Evolutionary conservation across 1,140 invertebrate genomes (phyloP).

Genomic region (Drosophila tristis): DNA sequence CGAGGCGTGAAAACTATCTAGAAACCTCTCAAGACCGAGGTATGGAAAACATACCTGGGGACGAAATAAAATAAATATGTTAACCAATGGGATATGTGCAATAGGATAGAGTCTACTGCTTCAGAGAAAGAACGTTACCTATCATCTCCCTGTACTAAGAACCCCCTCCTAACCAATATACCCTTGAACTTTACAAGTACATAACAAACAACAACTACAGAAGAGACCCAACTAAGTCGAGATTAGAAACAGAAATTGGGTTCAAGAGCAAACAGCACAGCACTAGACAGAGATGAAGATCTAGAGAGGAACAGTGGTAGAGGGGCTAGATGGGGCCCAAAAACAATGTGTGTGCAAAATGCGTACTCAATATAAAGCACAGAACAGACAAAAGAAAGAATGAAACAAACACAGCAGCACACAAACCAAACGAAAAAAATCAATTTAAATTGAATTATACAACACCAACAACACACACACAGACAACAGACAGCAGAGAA

Average conservation of each 20-base stretch:
- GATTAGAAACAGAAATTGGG: slow-evolving; percentile 34
- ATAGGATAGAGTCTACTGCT: too few species aligned
- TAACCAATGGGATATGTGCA: too few species aligned
- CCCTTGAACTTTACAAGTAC: slow-evolving; percentile 6
- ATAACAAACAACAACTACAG: too few species aligned
- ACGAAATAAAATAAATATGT: too few species aligned
- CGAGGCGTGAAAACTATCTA: too few species aligned
- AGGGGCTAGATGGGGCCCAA: background rate
- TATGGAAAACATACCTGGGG: too few species aligned
- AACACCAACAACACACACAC: slow-evolving; percentile 47
- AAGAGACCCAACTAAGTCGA: slow-evolving; percentile 11
- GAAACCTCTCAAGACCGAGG: too few species aligned
- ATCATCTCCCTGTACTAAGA: background rate
- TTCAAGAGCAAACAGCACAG: slow-evolving; percentile 38
- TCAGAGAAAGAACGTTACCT: too few species aligned
- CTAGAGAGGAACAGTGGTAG: too few species aligned
- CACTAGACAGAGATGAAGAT: slow-evolving; percentile 3
- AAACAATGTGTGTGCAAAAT: slow-evolving; percentile 9
- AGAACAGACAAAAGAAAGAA: slow-evolving; percentile 38
- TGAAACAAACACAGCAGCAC: slow-evolving; percentile 31
- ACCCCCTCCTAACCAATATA: slow-evolving; percentile 1
- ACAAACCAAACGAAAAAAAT: slow-evolving; percentile 51
- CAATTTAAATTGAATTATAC: slow-evolving; percentile 80
- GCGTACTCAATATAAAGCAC: slow-evolving; percentile 11
- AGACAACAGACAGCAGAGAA: slow-evolving; percentile 5